Percentiles rank a stretch among this genome's conserved stretches.
Conservation (phyloP, 2,888 invertebrate genomes). For the Dynastes grantii region DNA sequence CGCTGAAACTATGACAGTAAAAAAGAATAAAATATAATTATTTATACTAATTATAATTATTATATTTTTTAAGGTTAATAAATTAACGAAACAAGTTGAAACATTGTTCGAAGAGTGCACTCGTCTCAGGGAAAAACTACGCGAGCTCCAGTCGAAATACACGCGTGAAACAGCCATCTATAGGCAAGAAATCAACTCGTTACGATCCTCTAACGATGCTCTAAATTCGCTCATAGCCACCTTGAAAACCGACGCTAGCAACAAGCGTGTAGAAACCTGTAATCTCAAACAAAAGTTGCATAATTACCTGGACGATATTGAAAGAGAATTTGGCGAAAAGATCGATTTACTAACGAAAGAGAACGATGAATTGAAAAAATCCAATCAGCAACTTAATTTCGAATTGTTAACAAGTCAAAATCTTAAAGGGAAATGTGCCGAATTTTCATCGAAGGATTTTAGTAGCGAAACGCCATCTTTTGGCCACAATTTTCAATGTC, state of each 20-base stretch:
- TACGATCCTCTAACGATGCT: slow-evolving; percentile 45
- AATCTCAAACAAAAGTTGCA: slow-evolving; percentile 40
- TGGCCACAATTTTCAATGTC: slow-evolving; percentile 39
- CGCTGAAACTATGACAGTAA: slow-evolving; percentile 53
- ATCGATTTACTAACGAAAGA: slow-evolving; percentile 48
- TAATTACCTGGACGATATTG: slow-evolving; percentile 46
- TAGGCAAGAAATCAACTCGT: slow-evolving; percentile 43
- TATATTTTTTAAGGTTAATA: slow-evolving; percentile 52
- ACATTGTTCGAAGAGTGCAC: slow-evolving; percentile 54
- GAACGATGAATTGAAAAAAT: slow-evolving; percentile 36
- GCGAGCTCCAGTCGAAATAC: slow-evolving; percentile 53
- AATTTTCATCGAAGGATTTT: neutral
- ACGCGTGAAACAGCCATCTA: neutral
- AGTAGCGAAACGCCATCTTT: neutral
- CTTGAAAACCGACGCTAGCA: slow-evolving; percentile 40
- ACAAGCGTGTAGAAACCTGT: slow-evolving; percentile 42
- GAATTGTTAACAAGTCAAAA: slow-evolving; percentile 45
- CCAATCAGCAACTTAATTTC: slow-evolving; percentile 40
- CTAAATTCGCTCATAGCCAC: slow-evolving; percentile 49
- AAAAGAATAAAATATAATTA: neutral
- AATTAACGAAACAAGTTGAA: slow-evolving; percentile 51
- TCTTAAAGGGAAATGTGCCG: slow-evolving; percentile 2
- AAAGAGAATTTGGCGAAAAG: slow-evolving; percentile 27
- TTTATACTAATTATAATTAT: neutral
- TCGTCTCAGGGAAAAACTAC: slow-evolving; percentile 51